Percentiles rank a stretch among this genome's conserved stretches.
These are phyloP conservation scores for Crypturellus undulatus DNA, from an alignment of 2,113 vertebrate species.

Conservation along the genomic window DNA sequence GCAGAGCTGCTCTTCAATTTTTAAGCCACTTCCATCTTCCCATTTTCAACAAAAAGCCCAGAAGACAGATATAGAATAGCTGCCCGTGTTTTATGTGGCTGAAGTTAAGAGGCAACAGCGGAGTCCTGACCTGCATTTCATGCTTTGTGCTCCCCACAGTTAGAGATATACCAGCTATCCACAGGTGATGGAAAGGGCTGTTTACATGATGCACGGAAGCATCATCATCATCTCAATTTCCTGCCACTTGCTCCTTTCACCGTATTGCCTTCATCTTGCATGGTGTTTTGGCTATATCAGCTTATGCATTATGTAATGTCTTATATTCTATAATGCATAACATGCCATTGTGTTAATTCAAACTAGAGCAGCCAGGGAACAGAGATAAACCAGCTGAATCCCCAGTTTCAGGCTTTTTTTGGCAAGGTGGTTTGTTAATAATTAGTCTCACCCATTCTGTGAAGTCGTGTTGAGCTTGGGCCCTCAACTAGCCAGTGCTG, in stretches of 20 bases:
- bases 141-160: neutral
- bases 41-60: neutral
- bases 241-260: neutral
- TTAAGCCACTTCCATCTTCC: neutral
- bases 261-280: fast-evolving
- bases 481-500: neutral
- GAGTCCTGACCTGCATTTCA: neutral
- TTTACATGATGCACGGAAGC: neutral
- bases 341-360: neutral
- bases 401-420: neutral
- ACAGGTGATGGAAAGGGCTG: neutral
- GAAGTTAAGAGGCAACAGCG: neutral
- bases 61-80: neutral
- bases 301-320: neutral
- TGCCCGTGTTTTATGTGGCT: neutral
- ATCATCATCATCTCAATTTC: neutral
- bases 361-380: neutral
- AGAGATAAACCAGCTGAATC: neutral
- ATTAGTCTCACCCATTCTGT: neutral
- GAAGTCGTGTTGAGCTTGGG: neutral
- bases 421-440: neutral
- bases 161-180: neutral
- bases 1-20: neutral
- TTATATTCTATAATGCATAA: neutral
- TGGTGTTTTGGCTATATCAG: neutral